Evolutionary conservation across 2,797 vertebrate genomes (phyloP), one percentile per base, ranked within the genome.

Genomic region (Ceyx erithaca): DNA sequence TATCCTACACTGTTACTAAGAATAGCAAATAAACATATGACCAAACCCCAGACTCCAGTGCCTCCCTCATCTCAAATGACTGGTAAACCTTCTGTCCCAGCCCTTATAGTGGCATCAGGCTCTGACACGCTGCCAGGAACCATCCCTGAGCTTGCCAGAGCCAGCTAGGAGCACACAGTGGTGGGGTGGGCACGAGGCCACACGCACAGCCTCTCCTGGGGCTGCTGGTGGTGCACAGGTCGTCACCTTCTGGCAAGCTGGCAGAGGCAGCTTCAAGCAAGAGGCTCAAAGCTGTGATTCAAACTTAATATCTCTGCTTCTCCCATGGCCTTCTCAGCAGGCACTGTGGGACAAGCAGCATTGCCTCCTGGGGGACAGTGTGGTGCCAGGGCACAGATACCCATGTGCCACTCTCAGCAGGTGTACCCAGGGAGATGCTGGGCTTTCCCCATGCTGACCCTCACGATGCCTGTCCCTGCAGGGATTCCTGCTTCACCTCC

Each of bases 381-480:
- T 1, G 1, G 52, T 2, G 4, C 25, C 37, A 23, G 30, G 35
- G 20, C 37, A 37, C 4, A 1, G 62, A 7, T 6, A 13, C 26
- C 26, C 21, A 2, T 1, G n/a, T 4, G 4, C 48, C 3, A 3
- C 79, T 43, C 37, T 35, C 2, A 3, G 43, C 1, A 2, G 25
- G 37, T 1, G 3, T 35, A 9, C 11, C 25, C 35, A 35, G 33
- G 2, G 7, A 54, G 48, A 43, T 2, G 2, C 48, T 1, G 10
- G 41, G 30, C 30, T 28, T 37, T 6, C 48, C 40, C 55, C 46
- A 19, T 3, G 2, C 13, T 2, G 2, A 21, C 48, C 48, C 26
- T 9, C 57, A 3, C 4, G 2, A 6, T 2, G 1, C 20, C 25
- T 1, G 1, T 54, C n/a, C 45, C 57, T 18, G 4, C 0, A 1